Percentiles rank a stretch among this genome's conserved stretches.
Conservation (phyloP, 1,140 invertebrate species). For the Ips typographus region DNA sequence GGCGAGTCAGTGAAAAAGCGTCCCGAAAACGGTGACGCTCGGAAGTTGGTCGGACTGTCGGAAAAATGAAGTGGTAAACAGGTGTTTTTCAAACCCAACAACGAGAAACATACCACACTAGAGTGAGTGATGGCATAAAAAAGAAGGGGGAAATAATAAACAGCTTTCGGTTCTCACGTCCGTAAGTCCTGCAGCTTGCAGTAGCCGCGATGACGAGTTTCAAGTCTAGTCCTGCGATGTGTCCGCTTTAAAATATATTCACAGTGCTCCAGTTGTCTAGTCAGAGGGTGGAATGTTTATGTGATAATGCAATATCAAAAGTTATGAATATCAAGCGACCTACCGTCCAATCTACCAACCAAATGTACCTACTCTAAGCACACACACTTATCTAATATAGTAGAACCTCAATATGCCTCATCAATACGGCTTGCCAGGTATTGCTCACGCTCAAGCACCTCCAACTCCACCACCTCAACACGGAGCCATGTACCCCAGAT, state of each 20-base stretch:
- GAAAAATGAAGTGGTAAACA: slow-evolving; percentile 65
- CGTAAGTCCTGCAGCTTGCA: slow-evolving; percentile 39
- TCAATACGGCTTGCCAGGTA: slow-evolving; percentile 69
- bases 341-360: neutral
- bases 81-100: slow-evolving; percentile 65
- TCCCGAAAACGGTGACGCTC: neutral
- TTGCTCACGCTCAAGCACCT: slow-evolving; percentile 73
- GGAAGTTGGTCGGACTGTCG: slow-evolving; percentile 59
- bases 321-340: neutral
- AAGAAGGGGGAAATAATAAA: slow-evolving; percentile 43
- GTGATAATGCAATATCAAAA: neutral
- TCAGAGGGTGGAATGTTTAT: slow-evolving; percentile 8
- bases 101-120: slow-evolving; percentile 53
- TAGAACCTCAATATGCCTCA: slow-evolving; percentile 66
- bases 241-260: slow-evolving; percentile 18
- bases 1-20: neutral
- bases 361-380: neutral
- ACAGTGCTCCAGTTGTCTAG: slow-evolving; percentile 10
- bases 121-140: slow-evolving; percentile 20
- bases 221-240: slow-evolving; percentile 20
- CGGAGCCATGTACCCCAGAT: slow-evolving; percentile 58
- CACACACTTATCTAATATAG: neutral
- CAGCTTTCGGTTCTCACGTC: slow-evolving; percentile 45
- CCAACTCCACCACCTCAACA: slow-evolving; percentile 68
- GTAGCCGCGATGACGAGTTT: slow-evolving; percentile 10